phyloP scores from a whole-genome alignment of 2,113 vertebrate species.

The Ahaetulla prasina region DNA sequence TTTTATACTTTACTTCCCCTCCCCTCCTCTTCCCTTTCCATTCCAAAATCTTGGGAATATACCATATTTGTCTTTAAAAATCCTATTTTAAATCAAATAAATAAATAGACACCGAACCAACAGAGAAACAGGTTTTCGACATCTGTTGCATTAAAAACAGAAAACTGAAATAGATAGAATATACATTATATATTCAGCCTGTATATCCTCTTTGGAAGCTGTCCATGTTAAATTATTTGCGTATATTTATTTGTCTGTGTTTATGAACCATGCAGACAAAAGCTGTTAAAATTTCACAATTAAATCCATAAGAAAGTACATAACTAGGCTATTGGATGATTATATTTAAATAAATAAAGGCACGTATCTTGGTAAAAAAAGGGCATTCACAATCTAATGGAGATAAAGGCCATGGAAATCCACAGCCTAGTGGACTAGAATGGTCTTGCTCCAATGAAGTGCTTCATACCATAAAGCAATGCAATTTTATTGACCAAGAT shows the following conservation, averaged over 20 bases:
- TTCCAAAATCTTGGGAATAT: background rate
- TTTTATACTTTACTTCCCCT: background rate
- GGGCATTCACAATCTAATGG: background rate
- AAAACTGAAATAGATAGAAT: background rate
- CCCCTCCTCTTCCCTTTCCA: background rate
- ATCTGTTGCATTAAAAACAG: background rate
- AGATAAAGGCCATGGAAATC: background rate
- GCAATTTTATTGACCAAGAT: background rate
- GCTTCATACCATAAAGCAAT: background rate
- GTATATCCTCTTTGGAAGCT: background rate
- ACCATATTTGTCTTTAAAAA: background rate
- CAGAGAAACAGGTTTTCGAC: background rate
- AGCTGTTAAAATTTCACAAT: background rate
- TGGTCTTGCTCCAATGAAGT: background rate
- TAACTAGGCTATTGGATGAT: background rate
- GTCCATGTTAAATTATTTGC: background rate
- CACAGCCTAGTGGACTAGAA: background rate
- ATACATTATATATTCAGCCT: background rate
- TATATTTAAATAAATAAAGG: background rate
- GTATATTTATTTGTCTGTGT: background rate
- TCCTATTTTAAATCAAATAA: background rate
- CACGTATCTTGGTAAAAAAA: background rate
- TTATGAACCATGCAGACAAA: background rate
- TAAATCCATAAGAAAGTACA: background rate
- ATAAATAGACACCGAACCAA: background rate